phyloP scores from a whole-genome alignment of 2,797 vertebrate species.

The Catostomus latipinnis region DNA sequence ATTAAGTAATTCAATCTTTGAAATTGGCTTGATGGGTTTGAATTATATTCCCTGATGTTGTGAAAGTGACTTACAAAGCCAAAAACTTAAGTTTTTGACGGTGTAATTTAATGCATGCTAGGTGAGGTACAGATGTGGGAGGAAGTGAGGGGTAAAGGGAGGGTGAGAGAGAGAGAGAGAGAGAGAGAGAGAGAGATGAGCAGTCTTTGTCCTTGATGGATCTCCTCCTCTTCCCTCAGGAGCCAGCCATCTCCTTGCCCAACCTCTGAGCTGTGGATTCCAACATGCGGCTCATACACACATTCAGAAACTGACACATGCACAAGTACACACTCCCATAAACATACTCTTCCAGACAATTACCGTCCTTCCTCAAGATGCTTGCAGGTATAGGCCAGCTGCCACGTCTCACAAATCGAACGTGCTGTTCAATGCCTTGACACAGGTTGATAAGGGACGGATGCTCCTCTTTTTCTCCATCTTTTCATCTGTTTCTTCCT shows the following conservation, averaged over 20 bases:
- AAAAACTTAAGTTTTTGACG: constrained; percentile 58
- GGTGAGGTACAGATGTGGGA: constrained; percentile 53
- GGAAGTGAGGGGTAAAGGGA: constrained; percentile 47
- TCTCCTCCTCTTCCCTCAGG: constrained; percentile 58
- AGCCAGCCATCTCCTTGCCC: constrained; percentile 60
- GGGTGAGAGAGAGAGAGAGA: constrained; percentile 40
- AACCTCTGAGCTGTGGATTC: constrained; percentile 63
- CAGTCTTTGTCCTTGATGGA: constrained; percentile 60
- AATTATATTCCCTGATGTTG: constrained; percentile 52
- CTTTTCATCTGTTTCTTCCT: constrained; percentile 47
- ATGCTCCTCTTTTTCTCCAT: constrained; percentile 40
- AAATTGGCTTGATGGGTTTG: constrained; percentile 57
- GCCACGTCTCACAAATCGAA: constrained; percentile 75
- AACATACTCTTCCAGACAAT: constrained; percentile 61
- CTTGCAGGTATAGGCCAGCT: constrained; percentile 81
- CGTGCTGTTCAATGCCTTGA: constrained; percentile 55
- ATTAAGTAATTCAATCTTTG: constrained; percentile 50
- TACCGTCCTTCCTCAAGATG: constrained; percentile 73
- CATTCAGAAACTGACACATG: neutral
- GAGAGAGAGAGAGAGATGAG: constrained; percentile 47
- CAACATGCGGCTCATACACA: constrained; percentile 32
- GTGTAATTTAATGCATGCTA: constrained; percentile 59
- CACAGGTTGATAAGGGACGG: constrained; percentile 52
- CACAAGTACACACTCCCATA: constrained; percentile 2
- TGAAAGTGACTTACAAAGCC: constrained; percentile 54